A percentile compares a stretch with the other conserved stretches of the same genome.
These are phyloP conservation scores for Cavia aperea DNA, from an alignment of 2,113 vertebrate genomes.

Conservation along the genomic window DNA sequence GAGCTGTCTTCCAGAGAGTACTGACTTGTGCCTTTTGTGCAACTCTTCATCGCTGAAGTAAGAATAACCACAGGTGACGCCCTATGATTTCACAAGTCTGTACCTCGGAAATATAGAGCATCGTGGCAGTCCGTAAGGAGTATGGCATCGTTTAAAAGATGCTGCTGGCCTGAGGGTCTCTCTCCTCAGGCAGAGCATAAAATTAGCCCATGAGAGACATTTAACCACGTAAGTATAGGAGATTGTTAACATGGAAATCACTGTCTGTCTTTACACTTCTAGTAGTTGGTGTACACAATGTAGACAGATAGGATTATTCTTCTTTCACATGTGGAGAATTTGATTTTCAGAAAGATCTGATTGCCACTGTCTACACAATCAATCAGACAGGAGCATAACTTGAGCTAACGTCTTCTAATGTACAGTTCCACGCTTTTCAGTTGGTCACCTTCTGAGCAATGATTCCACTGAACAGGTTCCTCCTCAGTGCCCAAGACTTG, in stretches of 20 bases:
- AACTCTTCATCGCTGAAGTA: neutral
- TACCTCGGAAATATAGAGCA: neutral
- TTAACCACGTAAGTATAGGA: neutral
- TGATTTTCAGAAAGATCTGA: neutral
- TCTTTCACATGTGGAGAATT: neutral
- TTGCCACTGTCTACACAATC: neutral
- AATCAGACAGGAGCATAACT: neutral
- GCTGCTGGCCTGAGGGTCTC: no score
- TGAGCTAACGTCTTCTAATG: neutral
- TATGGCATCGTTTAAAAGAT: neutral
- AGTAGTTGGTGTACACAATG: neutral
- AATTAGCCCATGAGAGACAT: fast-evolving
- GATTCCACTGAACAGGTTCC: neutral
- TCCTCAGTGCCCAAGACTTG: fast-evolving
- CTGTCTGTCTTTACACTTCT: neutral
- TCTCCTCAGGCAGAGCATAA: no score
- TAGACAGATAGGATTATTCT: neutral
- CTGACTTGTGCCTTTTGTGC: neutral
- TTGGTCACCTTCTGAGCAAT: neutral
- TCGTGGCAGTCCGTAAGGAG: neutral
- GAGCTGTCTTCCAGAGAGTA: neutral
- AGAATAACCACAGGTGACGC: neutral
- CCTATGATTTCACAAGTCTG: neutral
- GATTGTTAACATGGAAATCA: neutral
- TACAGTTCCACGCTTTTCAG: neutral